phyloP scores from a whole-genome alignment of 2,888 invertebrate species.

The Antheraea assamensis region DNA sequence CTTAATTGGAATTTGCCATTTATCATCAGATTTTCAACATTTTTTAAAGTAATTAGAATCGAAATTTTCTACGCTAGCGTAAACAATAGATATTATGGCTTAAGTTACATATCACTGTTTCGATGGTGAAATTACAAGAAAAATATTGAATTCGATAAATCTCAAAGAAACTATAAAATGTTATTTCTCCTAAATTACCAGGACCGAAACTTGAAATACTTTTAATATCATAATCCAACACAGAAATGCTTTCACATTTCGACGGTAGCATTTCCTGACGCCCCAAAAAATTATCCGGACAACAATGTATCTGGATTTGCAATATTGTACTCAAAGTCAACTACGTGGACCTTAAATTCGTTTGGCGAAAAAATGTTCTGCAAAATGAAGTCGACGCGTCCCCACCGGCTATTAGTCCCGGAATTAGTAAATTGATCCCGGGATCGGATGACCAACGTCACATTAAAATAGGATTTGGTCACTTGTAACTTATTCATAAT shows the following conservation, averaged over 20 bases:
- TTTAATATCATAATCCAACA: constrained; percentile 80
- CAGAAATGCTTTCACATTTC: constrained; percentile 79
- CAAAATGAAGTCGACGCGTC: constrained; percentile 45
- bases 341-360: constrained; percentile 17
- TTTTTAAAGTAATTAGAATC: too few species aligned
- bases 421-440: constrained; percentile 75
- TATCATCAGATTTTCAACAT: too few species aligned
- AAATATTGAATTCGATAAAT: neutral
- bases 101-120: neutral
- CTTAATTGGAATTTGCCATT: too few species aligned
- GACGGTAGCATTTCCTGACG: constrained; percentile 51
- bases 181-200: constrained; percentile 38
- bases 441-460: constrained; percentile 77
- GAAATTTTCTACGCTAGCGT: neutral
- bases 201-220: constrained; percentile 57
- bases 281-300: constrained; percentile 64
- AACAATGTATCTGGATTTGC: constrained; percentile 27
- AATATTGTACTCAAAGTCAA: constrained; percentile 39
- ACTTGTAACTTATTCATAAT: constrained; percentile 70
- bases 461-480: constrained; percentile 76
- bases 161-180: constrained; percentile 45
- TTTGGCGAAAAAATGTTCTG: constrained; percentile 24
- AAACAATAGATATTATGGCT: neutral
- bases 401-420: constrained; percentile 70
- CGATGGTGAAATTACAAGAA: neutral